Evolutionary conservation across 2,797 vertebrate species (phyloP).

Genomic region (Parauchenoglanis ngamensis): DNA sequence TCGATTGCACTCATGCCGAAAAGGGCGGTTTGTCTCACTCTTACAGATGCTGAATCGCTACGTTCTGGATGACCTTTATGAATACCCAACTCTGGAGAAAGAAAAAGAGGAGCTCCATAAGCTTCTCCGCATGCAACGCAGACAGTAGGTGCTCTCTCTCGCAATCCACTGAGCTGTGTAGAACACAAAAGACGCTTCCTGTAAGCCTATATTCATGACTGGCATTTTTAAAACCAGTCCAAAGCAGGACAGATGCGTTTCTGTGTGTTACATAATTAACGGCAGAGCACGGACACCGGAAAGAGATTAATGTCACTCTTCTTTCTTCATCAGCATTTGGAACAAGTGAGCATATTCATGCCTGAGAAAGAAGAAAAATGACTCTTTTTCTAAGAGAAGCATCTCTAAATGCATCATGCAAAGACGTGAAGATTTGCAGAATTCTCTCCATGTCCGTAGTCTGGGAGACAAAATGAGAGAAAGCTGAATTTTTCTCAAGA

Average conservation of each 20-base stretch:
- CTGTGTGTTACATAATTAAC: background rate
- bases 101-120: constrained; percentile 91
- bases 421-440: constrained; percentile 60
- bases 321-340: constrained; percentile 52
- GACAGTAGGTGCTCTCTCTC: constrained; percentile 81
- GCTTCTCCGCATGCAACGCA: constrained; percentile 88
- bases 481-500: constrained; percentile 2
- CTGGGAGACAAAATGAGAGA: background rate
- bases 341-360: constrained; percentile 67
- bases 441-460: constrained; percentile 38
- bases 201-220: background rate
- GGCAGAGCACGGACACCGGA: constrained; percentile 4
- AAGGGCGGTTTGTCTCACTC: constrained; percentile 14
- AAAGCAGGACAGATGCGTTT: constrained; percentile 10
- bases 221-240: background rate
- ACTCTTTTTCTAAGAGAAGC: background rate
- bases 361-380: background rate
- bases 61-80: constrained; percentile 91
- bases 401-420: constrained; percentile 51
- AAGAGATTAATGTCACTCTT: constrained; percentile 43
- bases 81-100: constrained; percentile 89
- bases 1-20: constrained; percentile 21
- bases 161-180: background rate
- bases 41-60: constrained; percentile 87
- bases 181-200: background rate